Percentiles rank a stretch among this genome's conserved stretches.
These are phyloP conservation scores for Galerucella pusilla DNA, from an alignment of 2,888 invertebrate species.

Conservation along the genomic window DNA sequence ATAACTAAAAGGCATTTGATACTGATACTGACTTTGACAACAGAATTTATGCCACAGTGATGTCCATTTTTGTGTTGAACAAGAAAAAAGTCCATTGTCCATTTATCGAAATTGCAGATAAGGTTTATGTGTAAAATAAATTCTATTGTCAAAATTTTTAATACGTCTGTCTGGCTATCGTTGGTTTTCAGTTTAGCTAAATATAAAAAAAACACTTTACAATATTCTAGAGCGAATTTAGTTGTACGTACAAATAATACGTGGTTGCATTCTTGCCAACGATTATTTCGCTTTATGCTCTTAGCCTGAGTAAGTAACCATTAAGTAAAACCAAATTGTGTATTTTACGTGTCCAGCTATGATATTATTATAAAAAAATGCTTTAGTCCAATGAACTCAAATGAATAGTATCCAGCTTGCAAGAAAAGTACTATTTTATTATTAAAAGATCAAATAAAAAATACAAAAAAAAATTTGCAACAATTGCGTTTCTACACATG, in stretches of 20 bases:
- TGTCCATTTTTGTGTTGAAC: not conserved
- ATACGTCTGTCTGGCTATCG: not conserved
- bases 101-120: no score
- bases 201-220: not conserved
- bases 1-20: not conserved
- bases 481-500: not conserved
- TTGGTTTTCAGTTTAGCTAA: not conserved
- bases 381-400: not conserved
- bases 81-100: not conserved
- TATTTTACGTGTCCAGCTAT: not conserved
- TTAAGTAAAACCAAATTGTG: conserved; percentile 14
- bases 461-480: not conserved
- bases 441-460: not conserved
- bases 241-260: not conserved
- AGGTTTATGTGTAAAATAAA: not conserved
- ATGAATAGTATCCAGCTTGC: not conserved
- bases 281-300: not conserved
- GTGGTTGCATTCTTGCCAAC: not conserved
- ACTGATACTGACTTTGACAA: not conserved
- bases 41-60: not conserved
- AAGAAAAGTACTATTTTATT: not conserved
- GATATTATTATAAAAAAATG: not conserved
- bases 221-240: not conserved
- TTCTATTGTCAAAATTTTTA: not conserved
- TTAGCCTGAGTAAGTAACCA: conserved; percentile 16